A percentile compares a stretch with the other conserved stretches of the same genome.
These are phyloP conservation scores for Cepaea hortensis DNA, from an alignment of 2,888 invertebrate species.

Conservation along the genomic window DNA sequence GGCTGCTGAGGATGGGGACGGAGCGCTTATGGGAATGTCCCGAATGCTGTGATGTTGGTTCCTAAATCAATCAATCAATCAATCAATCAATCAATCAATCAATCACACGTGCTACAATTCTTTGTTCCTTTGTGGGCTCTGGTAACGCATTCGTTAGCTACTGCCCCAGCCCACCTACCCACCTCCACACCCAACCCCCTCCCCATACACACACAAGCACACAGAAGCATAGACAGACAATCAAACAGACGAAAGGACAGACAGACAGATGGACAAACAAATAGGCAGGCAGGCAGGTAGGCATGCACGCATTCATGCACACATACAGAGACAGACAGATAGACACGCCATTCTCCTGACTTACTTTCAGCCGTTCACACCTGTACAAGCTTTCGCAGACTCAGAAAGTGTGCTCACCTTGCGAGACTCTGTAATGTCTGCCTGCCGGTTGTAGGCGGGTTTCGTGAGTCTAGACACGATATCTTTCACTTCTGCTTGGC, in stretches of 20 bases:
- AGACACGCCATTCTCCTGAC: too few species aligned
- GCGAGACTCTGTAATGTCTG: conserved; percentile 36
- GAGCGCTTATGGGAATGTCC: too few species aligned
- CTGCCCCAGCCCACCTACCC: background rate
- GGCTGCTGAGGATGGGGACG: too few species aligned
- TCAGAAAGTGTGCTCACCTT: conserved; percentile 25
- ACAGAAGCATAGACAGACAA: background rate
- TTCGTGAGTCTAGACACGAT: conserved; percentile 47
- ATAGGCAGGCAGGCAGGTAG: background rate
- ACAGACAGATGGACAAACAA: background rate
- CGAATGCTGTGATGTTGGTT: too few species aligned
- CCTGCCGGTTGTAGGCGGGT: conserved; percentile 47
- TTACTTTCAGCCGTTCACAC: too few species aligned
- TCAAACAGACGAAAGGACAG: background rate
- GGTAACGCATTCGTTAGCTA: too few species aligned
- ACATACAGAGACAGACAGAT: background rate
- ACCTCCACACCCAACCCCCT: background rate
- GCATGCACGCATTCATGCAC: background rate
- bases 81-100: too few species aligned
- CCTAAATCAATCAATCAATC: too few species aligned
- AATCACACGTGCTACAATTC: too few species aligned
- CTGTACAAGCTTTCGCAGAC: too few species aligned
- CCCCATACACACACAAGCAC: background rate
- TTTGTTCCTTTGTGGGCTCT: too few species aligned
- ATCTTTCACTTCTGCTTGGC: conserved; percentile 37